Conservation (phyloP, 2,797 vertebrate species). For the Paramormyrops hopkinsi region DNA sequence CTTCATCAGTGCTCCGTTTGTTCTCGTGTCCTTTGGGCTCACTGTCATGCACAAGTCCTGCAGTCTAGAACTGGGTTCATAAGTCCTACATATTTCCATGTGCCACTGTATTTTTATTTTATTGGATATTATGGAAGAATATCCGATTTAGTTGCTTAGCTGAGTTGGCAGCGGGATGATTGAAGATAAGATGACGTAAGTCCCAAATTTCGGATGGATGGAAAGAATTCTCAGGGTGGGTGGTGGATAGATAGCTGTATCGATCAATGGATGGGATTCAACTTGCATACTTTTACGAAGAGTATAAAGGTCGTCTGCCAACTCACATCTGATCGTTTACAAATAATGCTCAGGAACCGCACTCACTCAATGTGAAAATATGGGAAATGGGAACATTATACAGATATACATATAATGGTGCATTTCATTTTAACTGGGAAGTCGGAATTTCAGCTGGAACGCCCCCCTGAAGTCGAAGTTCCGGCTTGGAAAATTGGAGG, state of each 20-base stretch:
- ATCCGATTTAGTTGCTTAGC: background rate
- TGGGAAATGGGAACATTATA: background rate
- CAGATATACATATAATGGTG: background rate
- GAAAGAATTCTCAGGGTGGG: background rate
- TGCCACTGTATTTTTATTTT: background rate
- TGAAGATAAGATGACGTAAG: background rate
- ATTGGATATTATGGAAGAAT: background rate
- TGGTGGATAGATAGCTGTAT: background rate
- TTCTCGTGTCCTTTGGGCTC: slow-evolving; percentile 47
- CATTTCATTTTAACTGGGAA: background rate
- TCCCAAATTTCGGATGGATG: background rate
- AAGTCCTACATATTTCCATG: background rate
- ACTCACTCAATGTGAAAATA: no score
- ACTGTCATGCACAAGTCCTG: slow-evolving; percentile 35
- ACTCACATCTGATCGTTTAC: background rate
- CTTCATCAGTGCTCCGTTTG: slow-evolving; percentile 49
- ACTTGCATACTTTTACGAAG: background rate
- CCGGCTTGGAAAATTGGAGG: background rate
- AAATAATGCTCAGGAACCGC: background rate
- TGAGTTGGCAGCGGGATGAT: background rate
- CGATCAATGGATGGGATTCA: background rate
- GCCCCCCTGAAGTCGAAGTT: background rate
- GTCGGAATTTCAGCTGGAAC: background rate
- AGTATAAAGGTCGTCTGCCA: background rate
- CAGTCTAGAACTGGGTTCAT: background rate